phyloP scores from a whole-genome alignment of 2,113 vertebrate genomes.

The Myiozetetes cayanensis region DNA sequence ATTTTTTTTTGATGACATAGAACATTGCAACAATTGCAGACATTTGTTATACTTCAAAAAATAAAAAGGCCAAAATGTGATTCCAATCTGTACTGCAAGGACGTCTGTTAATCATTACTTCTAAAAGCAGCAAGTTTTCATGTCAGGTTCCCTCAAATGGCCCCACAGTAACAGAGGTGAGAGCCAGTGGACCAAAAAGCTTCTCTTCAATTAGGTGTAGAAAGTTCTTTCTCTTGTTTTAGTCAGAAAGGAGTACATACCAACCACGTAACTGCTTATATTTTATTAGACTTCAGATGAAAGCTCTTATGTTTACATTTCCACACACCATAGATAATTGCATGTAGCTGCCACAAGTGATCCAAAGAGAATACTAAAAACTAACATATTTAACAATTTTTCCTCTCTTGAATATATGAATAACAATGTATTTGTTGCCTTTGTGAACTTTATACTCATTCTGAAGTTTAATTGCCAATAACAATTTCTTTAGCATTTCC shows the following conservation, averaged over 20 bases:
- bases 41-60: not conserved
- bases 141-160: not conserved
- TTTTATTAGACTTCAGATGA: not conserved
- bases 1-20: not conserved
- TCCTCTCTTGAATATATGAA: not conserved
- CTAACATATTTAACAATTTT: accelerated
- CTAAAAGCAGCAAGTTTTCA: not conserved
- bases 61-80: not conserved
- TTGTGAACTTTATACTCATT: not conserved
- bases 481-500: not conserved
- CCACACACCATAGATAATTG: not conserved
- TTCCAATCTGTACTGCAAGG: not conserved
- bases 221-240: not conserved
- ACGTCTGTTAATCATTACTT: not conserved
- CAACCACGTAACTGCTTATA: not conserved
- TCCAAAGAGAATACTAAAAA: not conserved
- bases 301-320: not conserved
- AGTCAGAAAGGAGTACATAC: not conserved
- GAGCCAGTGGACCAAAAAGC: not conserved
- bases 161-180: not conserved
- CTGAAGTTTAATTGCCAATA: not conserved
- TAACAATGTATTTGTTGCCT: not conserved
- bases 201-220: not conserved
- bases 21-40: not conserved
- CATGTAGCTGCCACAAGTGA: not conserved